Conservation (phyloP, 1,140 invertebrate species). For the Myzus persicae region DNA sequence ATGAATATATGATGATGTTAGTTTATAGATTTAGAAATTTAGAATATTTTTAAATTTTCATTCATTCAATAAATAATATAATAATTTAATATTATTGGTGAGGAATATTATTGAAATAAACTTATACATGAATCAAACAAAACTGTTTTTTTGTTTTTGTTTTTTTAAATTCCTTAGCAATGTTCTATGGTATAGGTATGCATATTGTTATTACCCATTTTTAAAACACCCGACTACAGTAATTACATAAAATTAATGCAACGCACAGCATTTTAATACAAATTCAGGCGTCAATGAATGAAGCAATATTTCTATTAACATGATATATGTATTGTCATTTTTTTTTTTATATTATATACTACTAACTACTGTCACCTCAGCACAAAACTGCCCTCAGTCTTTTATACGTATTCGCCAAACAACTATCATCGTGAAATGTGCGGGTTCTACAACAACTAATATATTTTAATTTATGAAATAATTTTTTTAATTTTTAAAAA, state of each 20-base stretch:
- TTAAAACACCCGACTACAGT: background rate
- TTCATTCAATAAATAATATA: background rate
- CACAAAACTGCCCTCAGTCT: slow-evolving; percentile 33
- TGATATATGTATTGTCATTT: slow-evolving; percentile 40
- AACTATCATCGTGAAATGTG: background rate
- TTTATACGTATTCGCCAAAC: slow-evolving; percentile 4
- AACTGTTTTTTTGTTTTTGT: background rate
- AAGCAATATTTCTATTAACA: slow-evolving; percentile 51
- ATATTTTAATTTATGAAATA: background rate
- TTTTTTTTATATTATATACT: background rate
- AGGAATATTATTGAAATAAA: background rate
- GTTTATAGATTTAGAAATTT: background rate
- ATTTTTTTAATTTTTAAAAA: background rate
- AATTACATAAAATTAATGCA: slow-evolving; percentile 28
- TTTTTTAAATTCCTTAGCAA: background rate
- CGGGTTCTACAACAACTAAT: background rate
- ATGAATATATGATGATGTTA: too few relatives aligned
- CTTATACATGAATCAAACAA: background rate
- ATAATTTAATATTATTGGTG: background rate
- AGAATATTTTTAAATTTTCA: background rate
- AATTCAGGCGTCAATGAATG: slow-evolving; percentile 40
- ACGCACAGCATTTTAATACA: background rate
- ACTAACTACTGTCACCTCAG: slow-evolving; percentile 19
- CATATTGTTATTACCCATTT: background rate
- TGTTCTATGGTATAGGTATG: background rate